These are phyloP conservation scores for Buphagus erythrorhynchus DNA, from an alignment of 2,797 vertebrate genomes.

Conservation along the genomic window DNA sequence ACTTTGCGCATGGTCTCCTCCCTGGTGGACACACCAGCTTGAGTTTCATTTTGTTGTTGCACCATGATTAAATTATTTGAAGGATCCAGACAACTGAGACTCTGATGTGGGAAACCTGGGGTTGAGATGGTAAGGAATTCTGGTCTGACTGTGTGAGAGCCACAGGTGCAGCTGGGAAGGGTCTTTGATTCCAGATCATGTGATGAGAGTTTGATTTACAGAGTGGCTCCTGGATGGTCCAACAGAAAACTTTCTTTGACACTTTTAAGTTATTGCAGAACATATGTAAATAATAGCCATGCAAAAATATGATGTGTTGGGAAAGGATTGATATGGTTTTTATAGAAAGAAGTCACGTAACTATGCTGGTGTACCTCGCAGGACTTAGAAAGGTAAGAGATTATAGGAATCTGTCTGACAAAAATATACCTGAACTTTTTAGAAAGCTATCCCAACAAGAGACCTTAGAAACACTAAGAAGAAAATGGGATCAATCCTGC, in stretches of 20 bases:
- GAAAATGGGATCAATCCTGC: background rate
- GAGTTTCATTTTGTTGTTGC: background rate
- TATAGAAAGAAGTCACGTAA: background rate
- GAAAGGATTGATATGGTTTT: background rate
- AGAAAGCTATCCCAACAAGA: background rate
- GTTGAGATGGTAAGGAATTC: background rate
- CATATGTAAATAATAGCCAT: background rate
- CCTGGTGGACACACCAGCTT: background rate
- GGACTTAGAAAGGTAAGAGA: background rate
- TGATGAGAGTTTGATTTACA: background rate
- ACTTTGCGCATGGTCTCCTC: background rate
- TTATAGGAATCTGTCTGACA: background rate
- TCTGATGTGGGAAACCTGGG: no score
- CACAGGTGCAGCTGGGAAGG: background rate
- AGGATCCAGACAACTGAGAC: background rate
- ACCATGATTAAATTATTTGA: background rate
- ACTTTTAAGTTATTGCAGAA: background rate
- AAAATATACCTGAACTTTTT: background rate
- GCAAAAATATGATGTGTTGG: background rate
- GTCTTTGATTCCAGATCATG: rapidly evolving
- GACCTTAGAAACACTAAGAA: background rate
- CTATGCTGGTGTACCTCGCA: background rate
- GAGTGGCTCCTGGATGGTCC: background rate
- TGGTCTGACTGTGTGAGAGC: background rate
- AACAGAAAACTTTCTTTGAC: background rate